Percentiles rank a stretch among this genome's conserved stretches.
phyloP scores from a whole-genome alignment of 1,140 invertebrate species.

The Drosophila simulans region DNA sequence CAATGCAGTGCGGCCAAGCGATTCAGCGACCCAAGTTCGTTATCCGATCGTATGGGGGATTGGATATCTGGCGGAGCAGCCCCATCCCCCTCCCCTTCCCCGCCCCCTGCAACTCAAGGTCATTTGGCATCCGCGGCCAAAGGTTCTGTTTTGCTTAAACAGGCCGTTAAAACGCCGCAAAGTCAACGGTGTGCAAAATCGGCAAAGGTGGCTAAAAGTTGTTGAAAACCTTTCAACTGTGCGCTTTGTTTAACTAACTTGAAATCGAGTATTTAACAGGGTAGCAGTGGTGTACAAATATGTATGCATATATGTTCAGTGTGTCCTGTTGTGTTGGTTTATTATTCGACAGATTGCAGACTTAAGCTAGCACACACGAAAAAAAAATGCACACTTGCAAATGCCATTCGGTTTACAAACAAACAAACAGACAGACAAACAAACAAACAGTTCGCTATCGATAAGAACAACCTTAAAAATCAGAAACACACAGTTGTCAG shows the following conservation, averaged over 20 bases:
- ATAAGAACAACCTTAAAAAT: not conserved
- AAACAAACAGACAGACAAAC: no score
- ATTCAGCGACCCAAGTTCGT: slow-evolving; percentile 8
- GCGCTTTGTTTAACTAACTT: not conserved
- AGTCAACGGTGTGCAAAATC: no score
- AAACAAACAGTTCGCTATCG: not conserved
- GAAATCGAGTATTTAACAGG: not conserved
- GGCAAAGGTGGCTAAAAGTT: no score
- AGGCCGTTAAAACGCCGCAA: slow-evolving; percentile 2
- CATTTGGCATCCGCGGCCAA: slow-evolving; percentile 9
- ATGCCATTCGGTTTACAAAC: not conserved
- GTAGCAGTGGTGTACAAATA: not conserved
- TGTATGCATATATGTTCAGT: not conserved
- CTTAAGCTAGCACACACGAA: slow-evolving; percentile 21
- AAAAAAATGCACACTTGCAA: not conserved
- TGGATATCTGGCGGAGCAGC: not conserved
- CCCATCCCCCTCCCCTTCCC: no score
- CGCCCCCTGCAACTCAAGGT: slow-evolving; percentile 18
- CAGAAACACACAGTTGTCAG: slow-evolving; percentile 7
- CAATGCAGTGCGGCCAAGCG: slow-evolving; percentile 54
- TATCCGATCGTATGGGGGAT: slow-evolving; percentile 6
- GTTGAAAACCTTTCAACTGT: no score
- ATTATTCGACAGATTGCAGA: slow-evolving; percentile 13
- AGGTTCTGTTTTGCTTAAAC: slow-evolving; percentile 22
- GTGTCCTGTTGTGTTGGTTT: slow-evolving; percentile 7